phyloP scores from a whole-genome alignment of 2,797 vertebrate species.

The Liparis tanakae region DNA sequence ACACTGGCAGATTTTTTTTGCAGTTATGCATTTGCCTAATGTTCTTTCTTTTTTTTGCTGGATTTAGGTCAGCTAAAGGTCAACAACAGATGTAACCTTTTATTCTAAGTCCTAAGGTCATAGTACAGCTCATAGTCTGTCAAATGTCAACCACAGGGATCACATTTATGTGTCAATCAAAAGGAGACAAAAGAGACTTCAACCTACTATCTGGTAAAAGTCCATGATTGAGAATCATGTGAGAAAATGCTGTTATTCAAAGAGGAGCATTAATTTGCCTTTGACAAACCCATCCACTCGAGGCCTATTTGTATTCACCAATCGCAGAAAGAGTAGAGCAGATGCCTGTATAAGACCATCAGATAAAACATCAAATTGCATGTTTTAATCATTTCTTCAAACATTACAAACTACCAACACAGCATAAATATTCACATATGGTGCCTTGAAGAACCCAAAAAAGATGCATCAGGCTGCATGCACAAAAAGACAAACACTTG shows the following conservation, averaged over 20 bases:
- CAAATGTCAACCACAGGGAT: not conserved
- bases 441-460: constrained; percentile 25
- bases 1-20: constrained; percentile 4
- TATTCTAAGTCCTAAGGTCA: not conserved
- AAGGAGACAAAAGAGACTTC: constrained; percentile 1
- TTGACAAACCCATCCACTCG: constrained; percentile 44
- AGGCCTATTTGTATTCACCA: constrained; percentile 53
- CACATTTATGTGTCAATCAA: constrained; percentile 24
- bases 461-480: constrained; percentile 25
- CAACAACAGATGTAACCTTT: constrained; percentile 7
- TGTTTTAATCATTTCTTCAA: constrained; percentile 53
- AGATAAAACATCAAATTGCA: constrained; percentile 50
- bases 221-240: constrained; percentile 25
- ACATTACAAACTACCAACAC: constrained; percentile 28
- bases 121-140: not conserved
- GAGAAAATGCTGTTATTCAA: not conserved
- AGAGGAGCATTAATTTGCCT: not conserved
- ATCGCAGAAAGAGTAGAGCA: constrained; percentile 53
- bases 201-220: constrained; percentile 44
- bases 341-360: constrained; percentile 54
- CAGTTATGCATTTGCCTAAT: constrained; percentile 13
- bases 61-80: constrained; percentile 24
- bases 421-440: constrained; percentile 50
- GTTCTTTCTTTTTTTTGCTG: constrained; percentile 7
- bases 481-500: constrained; percentile 32